Base-by-base conservation (phyloP, 2,113 vertebrate species). In the Rafetus swinhoei region DNA sequence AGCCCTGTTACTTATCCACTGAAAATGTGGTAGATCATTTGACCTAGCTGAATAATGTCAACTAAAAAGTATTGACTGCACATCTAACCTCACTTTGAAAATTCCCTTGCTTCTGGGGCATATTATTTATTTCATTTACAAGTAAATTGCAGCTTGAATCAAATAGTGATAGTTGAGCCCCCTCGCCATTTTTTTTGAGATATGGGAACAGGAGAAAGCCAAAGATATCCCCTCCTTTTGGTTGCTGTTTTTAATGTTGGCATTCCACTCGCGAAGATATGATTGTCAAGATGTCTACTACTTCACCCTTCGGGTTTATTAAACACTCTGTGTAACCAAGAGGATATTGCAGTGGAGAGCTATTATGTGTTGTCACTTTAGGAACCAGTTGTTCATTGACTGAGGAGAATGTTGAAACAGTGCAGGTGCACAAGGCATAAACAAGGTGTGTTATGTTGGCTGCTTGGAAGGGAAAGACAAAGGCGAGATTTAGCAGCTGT, bases 231-330 rank as follows among this genome's bases (percentile, higher is more conserved):
- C 5, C 39, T 29, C 82, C 69, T 76, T 84, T 25, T 4, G 9
- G 27, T 84, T 35, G 79, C 85, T 91, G 80, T 93, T 95, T 96
- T 92, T 85, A 95, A 87, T 96, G 86, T 97, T 96, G 94, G 94
- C 96, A 97, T 96, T 96, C 95, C 95, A 87, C 93, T 96, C 90
- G 79, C 91, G 87, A 50, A 72, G 3, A 92, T 94, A 93, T 91
- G 93, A 95, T 95, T 97, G 95, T 94, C 95, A 97, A 95, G 90
- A 96, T 96, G 94, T 97, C 96, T 96, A 94, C 95, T 97, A 94
- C 93, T 90, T 84, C 85, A 94, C 96, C 90, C 96, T 95, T 95
- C 93, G 95, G 86, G 88, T 96, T 97, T 95, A 96, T 93, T 97
- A 97, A 25, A 59, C 57, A 45, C 45, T 45, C 45, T 45, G 45